Evolutionary conservation across 2,113 vertebrate genomes (phyloP).

Genomic region (Dolichallabes microphthalmus): DNA sequence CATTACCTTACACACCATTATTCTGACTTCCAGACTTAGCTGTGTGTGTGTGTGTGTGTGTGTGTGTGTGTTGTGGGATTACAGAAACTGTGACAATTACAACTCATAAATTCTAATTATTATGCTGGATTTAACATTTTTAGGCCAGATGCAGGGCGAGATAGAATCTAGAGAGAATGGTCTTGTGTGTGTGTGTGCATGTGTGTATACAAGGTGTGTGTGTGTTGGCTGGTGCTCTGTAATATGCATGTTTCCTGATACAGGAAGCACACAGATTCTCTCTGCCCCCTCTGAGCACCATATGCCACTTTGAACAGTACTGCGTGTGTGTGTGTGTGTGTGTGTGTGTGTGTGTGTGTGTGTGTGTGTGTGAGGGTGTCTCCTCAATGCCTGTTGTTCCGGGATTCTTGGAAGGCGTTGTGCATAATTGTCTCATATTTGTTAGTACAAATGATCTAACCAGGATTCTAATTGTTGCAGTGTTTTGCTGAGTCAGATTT

Average conservation of each 20-base stretch:
- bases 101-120: not conserved
- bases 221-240: not conserved
- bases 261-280: constrained; percentile 43
- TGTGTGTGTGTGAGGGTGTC: constrained; percentile 15
- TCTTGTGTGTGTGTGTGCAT: not conserved
- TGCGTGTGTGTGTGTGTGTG: constrained; percentile 26
- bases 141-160: not conserved
- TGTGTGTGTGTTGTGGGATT: constrained; percentile 1
- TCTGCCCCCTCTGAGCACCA: constrained; percentile 43
- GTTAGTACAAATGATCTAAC: constrained; percentile 31
- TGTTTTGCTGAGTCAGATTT: constrained; percentile 1
- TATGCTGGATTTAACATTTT: not conserved
- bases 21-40: not conserved
- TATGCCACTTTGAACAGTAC: constrained; percentile 41
- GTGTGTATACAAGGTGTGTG: not conserved
- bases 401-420: constrained; percentile 20
- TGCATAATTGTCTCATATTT: constrained; percentile 41
- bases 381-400: constrained; percentile 19
- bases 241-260: constrained; percentile 37
- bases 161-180: not conserved
- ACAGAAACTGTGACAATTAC: not conserved
- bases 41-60: constrained; percentile 13
- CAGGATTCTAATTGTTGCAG: constrained; percentile 20
- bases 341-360: constrained; percentile 22
- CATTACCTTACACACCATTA: constrained; percentile 10